Conservation (phyloP, 1,140 invertebrate genomes). For the Drosophila bipectinata region DNA sequence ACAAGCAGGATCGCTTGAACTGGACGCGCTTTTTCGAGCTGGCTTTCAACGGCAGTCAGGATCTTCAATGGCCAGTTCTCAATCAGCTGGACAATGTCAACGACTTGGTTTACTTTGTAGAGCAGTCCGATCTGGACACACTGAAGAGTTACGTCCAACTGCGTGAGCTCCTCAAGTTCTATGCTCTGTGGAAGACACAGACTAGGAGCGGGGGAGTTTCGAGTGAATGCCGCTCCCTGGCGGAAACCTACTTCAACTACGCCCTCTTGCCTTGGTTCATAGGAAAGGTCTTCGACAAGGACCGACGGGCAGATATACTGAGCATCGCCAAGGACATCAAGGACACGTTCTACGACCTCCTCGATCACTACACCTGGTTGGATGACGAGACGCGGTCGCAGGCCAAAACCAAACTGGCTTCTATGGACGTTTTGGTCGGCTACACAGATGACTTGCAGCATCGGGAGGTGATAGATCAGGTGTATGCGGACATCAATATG, state of each 20-base stretch:
- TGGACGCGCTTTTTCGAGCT: conserved; percentile 71
- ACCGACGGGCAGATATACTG: conserved; percentile 63
- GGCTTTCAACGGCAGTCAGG: conserved; percentile 64
- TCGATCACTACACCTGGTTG: conserved; percentile 70
- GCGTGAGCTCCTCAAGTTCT: conserved; percentile 62
- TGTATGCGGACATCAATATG: conserved; percentile 59
- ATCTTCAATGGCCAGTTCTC: conserved; percentile 50
- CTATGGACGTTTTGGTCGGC: conserved; percentile 75
- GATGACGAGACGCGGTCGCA: conserved; percentile 73
- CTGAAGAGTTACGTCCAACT: conserved; percentile 54
- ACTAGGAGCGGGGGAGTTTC: conserved; percentile 18
- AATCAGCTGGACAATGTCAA: conserved; percentile 59
- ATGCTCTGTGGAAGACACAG: conserved; percentile 60
- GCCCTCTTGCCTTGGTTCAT: conserved; percentile 78
- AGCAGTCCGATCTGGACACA: conserved; percentile 30
- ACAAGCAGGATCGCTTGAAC: conserved; percentile 66
- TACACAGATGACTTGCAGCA: conserved; percentile 75
- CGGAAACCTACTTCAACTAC: conserved; percentile 67
- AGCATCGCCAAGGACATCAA: conserved; percentile 57
- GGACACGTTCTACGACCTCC: conserved; percentile 66
- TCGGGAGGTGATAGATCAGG: conserved; percentile 52
- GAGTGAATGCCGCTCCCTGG: conserved; percentile 54
- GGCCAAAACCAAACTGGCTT: conserved; percentile 63
- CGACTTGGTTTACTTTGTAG: conserved; percentile 56
- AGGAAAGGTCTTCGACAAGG: conserved; percentile 57